Base-by-base conservation (phyloP, 2,888 invertebrate genomes). In the Papilio protenor region DNA sequence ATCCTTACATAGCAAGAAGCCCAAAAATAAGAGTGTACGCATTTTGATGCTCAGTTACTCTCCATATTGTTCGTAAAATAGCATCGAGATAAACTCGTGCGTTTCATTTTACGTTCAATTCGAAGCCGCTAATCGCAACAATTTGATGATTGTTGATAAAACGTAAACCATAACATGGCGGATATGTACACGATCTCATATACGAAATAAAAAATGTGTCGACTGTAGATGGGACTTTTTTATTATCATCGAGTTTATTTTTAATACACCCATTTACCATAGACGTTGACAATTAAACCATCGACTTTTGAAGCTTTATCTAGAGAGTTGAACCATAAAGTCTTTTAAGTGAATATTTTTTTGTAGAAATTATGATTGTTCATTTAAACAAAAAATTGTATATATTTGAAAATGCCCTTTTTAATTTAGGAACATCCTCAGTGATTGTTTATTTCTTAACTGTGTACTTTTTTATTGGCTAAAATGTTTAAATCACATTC, bases 1-100 rank as follows among this genome's bases (percentile, higher is more conserved):
- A 80, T 79, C 90, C 93, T 92, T 88, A 94, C 94, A 94, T 57
- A 94, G 88, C 75, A 94, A 84, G 79, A 94, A 87, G 11, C 92
- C 92, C 80, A 93, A 85, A 80, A 93, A 81, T 80, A 94, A 86
- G 82, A 93, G 84, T 85, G 86, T 90, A 74, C 91, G 89, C 94
- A 94, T 94, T 84, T 86, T 87, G 82, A 81, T 72, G 33, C 21
- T 75, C 59, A 75, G 27, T 59, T 61, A 75, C 79, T 81, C 79
- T 80, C 76, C 77, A 80, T 79, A 78, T 77, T 80, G 81, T 80
- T 77, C 81, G 86, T 64, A 71, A 61, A 86, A 85, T 84, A 84
- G 84, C 82, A 82, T 81, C 82, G 79, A 79, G 77, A 78, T 82
- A 80, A 84, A 81, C 80, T 82, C 83, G 81, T 85, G 85, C 84